phyloP scores from a whole-genome alignment of 2,113 vertebrate species.

The Peromyscus leucopus region DNA sequence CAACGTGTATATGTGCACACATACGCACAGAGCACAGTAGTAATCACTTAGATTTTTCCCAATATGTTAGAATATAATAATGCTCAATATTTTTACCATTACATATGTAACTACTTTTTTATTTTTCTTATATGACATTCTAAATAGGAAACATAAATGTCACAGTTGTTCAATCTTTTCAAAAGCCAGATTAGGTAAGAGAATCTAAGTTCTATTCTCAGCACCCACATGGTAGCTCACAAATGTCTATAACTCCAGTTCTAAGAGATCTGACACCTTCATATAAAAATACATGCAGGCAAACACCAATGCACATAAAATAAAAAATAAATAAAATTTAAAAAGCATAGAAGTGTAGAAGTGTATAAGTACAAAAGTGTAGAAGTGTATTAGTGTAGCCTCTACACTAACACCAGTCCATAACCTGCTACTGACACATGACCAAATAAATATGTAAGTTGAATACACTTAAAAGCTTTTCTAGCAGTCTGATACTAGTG shows the following conservation, averaged over 20 bases:
- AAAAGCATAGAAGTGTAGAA: not conserved
- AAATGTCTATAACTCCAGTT: not conserved
- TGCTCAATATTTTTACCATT: slow-evolving; percentile 44
- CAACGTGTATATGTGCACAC: not conserved
- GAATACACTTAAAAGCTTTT: not conserved
- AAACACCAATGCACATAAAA: not conserved
- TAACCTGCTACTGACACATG: not conserved
- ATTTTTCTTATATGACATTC: slow-evolving; percentile 17
- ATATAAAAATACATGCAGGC: not conserved
- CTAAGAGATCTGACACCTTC: not conserved
- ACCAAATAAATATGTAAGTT: not conserved
- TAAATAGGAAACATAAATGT: slow-evolving; percentile 24
- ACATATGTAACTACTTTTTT: not conserved
- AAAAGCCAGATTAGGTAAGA: not conserved
- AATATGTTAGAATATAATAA: slow-evolving; percentile 49
- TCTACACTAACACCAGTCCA: not conserved
- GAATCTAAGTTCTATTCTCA: not conserved
- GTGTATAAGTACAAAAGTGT: not conserved
- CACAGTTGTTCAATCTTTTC: not conserved
- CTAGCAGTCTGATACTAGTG: not conserved
- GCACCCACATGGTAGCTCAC: not conserved
- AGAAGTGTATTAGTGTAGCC: not conserved
- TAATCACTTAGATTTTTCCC: slow-evolving; percentile 41
- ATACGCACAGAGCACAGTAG: not conserved
- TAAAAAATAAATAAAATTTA: not conserved